Evolutionary conservation across 2,113 vertebrate genomes (phyloP).

Genomic region (Pterophyllum scalare): DNA sequence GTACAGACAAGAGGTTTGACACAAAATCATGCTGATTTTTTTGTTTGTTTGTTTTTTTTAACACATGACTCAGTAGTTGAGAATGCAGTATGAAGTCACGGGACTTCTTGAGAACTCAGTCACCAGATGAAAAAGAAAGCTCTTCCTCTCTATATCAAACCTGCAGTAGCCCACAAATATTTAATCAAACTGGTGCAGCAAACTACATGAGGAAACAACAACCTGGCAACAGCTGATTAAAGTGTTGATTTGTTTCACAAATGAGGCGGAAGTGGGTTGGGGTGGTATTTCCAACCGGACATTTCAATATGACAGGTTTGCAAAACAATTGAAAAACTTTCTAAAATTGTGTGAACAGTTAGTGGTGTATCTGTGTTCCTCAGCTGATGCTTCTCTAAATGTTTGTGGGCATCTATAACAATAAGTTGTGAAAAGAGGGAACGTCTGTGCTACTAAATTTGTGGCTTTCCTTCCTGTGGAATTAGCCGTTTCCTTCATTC

Average conservation of each 20-base stretch:
- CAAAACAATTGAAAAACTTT: background rate
- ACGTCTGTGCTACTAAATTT: background rate
- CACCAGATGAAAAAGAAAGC: too few relatives aligned
- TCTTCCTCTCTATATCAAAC: background rate
- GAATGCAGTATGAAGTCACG: background rate
- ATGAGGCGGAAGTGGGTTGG: background rate
- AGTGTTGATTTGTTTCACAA: background rate
- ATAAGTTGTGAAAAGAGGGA: slow-evolving; percentile 21
- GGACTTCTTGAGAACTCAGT: background rate
- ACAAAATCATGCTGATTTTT: background rate
- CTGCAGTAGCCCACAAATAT: background rate
- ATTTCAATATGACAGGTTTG: background rate
- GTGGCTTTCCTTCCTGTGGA: background rate
- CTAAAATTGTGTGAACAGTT: background rate
- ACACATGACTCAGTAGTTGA: background rate
- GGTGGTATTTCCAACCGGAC: rapidly evolving
- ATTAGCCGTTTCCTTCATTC: background rate
- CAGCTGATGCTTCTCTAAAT: background rate
- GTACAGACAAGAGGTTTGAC: background rate
- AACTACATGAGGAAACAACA: background rate
- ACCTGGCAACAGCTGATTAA: background rate
- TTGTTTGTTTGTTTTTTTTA: background rate
- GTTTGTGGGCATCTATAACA: background rate
- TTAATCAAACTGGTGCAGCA: background rate
- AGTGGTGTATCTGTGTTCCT: background rate